phyloP scores from a whole-genome alignment of 2,797 vertebrate genomes.

The Stomatorhinus walkeri region DNA sequence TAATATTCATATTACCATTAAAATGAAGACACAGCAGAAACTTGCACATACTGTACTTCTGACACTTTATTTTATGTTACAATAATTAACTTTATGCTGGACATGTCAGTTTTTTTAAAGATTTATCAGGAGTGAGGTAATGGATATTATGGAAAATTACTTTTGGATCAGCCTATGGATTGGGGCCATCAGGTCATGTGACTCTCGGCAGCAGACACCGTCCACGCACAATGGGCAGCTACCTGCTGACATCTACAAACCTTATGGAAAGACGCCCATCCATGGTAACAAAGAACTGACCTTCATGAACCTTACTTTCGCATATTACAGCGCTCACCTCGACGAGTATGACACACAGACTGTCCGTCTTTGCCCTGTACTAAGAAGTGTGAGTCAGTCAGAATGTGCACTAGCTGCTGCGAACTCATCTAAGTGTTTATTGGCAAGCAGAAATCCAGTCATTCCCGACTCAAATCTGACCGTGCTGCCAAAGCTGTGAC shows the following conservation, averaged over 20 bases:
- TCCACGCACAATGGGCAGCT: background rate
- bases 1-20: background rate
- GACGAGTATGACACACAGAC: background rate
- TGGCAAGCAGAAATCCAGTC: background rate
- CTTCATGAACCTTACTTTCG: background rate
- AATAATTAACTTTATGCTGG: background rate
- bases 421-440: background rate
- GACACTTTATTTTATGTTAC: background rate
- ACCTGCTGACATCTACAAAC: background rate
- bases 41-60: background rate
- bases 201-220: background rate
- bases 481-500: background rate
- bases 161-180: background rate
- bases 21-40: background rate
- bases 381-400: background rate
- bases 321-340: background rate
- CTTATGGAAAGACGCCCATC: background rate
- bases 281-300: background rate
- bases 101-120: background rate
- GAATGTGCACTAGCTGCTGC: background rate
- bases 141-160: background rate
- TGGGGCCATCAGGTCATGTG: background rate
- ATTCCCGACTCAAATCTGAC: background rate
- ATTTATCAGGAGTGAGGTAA: background rate
- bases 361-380: background rate